These are phyloP conservation scores for Lamprologus sp. DNA, from an alignment of 2,113 vertebrate genomes.

Conservation along the genomic window DNA sequence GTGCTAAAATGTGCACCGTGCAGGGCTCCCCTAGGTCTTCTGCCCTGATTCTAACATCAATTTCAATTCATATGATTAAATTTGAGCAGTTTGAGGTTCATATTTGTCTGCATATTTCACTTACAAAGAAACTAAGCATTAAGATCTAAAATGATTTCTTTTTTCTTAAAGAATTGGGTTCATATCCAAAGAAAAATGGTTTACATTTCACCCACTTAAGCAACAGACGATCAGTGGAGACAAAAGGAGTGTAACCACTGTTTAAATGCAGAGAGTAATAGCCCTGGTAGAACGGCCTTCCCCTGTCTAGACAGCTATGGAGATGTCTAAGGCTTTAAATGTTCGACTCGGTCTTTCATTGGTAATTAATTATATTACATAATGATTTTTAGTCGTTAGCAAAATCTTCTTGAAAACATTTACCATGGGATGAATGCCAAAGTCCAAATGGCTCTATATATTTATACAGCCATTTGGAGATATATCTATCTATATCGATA, in stretches of 20 bases:
- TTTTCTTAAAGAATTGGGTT: background rate
- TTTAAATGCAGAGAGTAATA: conserved; percentile 40
- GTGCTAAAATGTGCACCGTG: background rate
- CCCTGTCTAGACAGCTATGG: conserved; percentile 38
- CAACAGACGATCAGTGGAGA: conserved; percentile 28
- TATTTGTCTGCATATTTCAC: background rate
- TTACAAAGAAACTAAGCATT: background rate
- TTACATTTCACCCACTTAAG: conserved; percentile 5
- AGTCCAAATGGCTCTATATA: background rate
- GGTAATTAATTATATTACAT: background rate
- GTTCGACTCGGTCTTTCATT: background rate
- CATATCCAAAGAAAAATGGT: background rate
- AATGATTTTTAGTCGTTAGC: background rate
- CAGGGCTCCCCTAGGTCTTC: background rate
- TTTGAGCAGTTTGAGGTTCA: background rate
- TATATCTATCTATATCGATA: background rate
- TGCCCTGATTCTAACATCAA: background rate
- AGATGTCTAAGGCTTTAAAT: background rate
- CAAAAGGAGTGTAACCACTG: conserved; percentile 25
- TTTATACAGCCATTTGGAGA: background rate
- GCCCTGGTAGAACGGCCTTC: conserved; percentile 29
- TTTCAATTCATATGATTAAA: background rate
- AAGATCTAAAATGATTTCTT: background rate
- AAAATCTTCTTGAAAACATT: background rate
- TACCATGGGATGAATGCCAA: background rate